Base-by-base conservation (phyloP, 1,140 invertebrate species). In the Tribolium madens region DNA sequence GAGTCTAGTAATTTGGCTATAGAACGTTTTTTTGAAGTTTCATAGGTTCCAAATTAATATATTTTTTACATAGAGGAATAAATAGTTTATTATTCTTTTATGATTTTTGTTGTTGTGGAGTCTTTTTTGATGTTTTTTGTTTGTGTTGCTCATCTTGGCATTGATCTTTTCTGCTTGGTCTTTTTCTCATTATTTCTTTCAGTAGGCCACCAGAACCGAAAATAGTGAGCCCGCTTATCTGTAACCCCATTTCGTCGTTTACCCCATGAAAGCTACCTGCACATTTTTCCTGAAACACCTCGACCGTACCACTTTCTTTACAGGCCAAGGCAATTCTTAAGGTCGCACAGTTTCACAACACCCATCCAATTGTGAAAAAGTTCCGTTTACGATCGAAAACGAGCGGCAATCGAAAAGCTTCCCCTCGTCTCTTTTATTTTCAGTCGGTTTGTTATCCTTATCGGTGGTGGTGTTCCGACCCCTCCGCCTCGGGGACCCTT, bases 321-420 rank as follows among this genome's bases (percentile, higher is more conserved):
- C 31, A 71, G 68, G 68, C 68, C 68, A 71, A 71, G 68, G 68
- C 18, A 9, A 13, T 47, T 60, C 12, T 52, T 14, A 26, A 72
- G 70, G 70, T 50, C 50, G 50, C 15, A 7, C 68, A 71, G 70
- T 50, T 31, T 21, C 15, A 7, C 68, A 71, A 71, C 21, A 13
- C 18, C 17, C 26, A 42, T 42, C 15, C 52, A 26, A 17, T 57
- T 21, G 52, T 57, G 52, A 57, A 57, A 42, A 57, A 57, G 15
- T 57, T 57, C 52, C 52, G 52, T 18, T 42, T 42, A 42, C 52
- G 10, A 57, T 26, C 13, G 52, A 50, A 50, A 50, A 14, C 13
- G 13, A 14, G 48, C 48, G 48, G 15, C 4, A 50, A 50, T 50
- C n/a, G 13, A 3, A 17, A 50, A 50, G 14, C 6, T 14, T 17